These are phyloP conservation scores for Cephus runcator DNA, from an alignment of 2,888 invertebrate species.

Conservation along the genomic window DNA sequence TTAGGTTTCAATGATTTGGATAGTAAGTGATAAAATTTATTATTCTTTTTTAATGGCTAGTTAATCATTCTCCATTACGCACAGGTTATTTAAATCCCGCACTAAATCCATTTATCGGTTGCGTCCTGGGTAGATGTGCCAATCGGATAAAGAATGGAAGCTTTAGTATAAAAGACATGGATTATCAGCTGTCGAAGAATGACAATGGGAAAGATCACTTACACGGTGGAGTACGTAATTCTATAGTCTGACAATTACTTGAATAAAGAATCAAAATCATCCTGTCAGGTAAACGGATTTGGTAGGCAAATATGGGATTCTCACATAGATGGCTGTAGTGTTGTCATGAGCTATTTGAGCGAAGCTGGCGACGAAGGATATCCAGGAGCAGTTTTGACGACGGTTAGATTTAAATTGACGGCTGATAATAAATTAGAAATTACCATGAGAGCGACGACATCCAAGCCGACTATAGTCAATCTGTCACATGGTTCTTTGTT, in stretches of 20 bases:
- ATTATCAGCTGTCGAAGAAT: slow-evolving; percentile 79
- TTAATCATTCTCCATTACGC: background rate
- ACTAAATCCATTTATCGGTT: slow-evolving; percentile 84
- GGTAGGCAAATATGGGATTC: slow-evolving; percentile 66
- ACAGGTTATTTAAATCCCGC: slow-evolving; percentile 74
- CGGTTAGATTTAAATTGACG: slow-evolving; percentile 67
- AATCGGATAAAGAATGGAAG: slow-evolving; percentile 80
- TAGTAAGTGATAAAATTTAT: slow-evolving; percentile 67
- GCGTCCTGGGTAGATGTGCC: slow-evolving; percentile 85
- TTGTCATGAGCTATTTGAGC: slow-evolving; percentile 67
- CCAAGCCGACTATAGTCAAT: slow-evolving; percentile 70
- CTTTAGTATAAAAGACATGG: slow-evolving; percentile 75
- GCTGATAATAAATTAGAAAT: slow-evolving; percentile 67
- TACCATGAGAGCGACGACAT: slow-evolving; percentile 68
- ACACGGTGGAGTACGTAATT: slow-evolving; percentile 78
- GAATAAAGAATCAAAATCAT: background rate
- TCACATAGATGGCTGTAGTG: slow-evolving; percentile 59
- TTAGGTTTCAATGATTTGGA: slow-evolving; percentile 84
- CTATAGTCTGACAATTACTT: background rate
- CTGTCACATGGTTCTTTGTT: slow-evolving; percentile 73
- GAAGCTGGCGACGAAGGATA: slow-evolving; percentile 71
- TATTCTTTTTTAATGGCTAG: background rate
- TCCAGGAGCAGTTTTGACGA: slow-evolving; percentile 69
- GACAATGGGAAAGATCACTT: slow-evolving; percentile 74
- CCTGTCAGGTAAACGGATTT: slow-evolving; percentile 40